Evolutionary conservation across 2,888 invertebrate genomes (phyloP).

Genomic region (Diarsia brunnea): DNA sequence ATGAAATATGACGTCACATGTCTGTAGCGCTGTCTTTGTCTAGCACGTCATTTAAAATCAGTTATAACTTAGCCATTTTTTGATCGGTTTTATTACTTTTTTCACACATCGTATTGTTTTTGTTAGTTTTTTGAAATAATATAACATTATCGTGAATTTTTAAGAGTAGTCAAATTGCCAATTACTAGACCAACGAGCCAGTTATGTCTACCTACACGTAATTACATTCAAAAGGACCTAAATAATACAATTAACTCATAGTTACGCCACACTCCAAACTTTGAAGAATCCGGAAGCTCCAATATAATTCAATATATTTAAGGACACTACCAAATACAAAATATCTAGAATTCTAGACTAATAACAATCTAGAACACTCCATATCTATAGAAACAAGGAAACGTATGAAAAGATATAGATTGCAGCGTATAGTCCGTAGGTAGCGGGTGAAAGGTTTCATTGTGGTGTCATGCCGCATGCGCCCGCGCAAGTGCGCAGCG

Average conservation of each 20-base stretch:
- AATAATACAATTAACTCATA: background rate
- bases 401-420: slow-evolving; percentile 62
- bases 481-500: slow-evolving; percentile 42
- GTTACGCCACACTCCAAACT: slow-evolving; percentile 24
- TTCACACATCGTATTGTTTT: no score
- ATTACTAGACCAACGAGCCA: no score
- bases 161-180: no score
- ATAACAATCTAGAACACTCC: slow-evolving; percentile 53
- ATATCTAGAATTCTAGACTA: slow-evolving; percentile 24
- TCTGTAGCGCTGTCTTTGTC: no score
- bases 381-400: slow-evolving; percentile 63
- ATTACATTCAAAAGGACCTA: background rate
- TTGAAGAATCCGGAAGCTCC: slow-evolving; percentile 19
- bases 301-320: slow-evolving; percentile 26
- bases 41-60: no score
- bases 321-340: slow-evolving; percentile 36
- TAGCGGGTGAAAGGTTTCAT: slow-evolving; percentile 79
- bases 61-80: no score
- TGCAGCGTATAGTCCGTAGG: slow-evolving; percentile 59
- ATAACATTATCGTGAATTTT: no score
- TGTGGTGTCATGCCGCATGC: slow-evolving; percentile 78
- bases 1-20: no score
- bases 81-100: no score
- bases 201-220: background rate
- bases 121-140: no score